A percentile compares a stretch with the other conserved stretches of the same genome.
Evolutionary conservation across 2,888 invertebrate genomes (phyloP).

Genomic region (Nebria brevicollis): DNA sequence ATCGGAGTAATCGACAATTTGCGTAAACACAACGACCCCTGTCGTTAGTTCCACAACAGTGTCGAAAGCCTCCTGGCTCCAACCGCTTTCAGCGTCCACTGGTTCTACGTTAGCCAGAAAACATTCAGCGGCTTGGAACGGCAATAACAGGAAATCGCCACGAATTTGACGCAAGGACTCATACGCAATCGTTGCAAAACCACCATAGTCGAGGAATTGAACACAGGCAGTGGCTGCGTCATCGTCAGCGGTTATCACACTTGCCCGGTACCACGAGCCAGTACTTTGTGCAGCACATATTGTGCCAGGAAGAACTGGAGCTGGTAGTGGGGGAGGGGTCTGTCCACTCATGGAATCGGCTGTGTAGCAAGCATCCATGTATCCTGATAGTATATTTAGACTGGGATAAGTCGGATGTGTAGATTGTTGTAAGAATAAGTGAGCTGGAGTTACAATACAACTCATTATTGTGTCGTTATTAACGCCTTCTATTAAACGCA

Average conservation of each 20-base stretch:
- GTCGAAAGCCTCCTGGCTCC: constrained; percentile 81
- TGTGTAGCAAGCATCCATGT: constrained; percentile 83
- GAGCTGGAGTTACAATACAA: constrained; percentile 85
- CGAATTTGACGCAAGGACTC: constrained; percentile 89
- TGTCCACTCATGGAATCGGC: constrained; percentile 60
- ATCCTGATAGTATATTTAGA: constrained; percentile 80
- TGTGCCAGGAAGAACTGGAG: constrained; percentile 28
- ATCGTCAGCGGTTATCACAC: constrained; percentile 69
- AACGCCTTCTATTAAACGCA: constrained; percentile 83
- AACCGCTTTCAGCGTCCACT: constrained; percentile 68
- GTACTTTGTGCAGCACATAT: constrained; percentile 89
- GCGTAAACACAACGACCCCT: constrained; percentile 87
- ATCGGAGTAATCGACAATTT: constrained; percentile 85
- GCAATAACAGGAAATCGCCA: constrained; percentile 91
- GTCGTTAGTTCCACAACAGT: constrained; percentile 83
- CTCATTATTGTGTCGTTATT: constrained; percentile 93
- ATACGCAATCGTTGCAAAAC: constrained; percentile 83
- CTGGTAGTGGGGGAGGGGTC: constrained; percentile 81
- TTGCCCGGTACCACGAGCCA: constrained; percentile 90
- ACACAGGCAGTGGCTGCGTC: constrained; percentile 71
- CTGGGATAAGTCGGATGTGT: constrained; percentile 93
- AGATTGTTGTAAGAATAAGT: constrained; percentile 95
- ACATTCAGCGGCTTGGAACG: constrained; percentile 98
- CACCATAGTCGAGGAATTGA: constrained; percentile 95
- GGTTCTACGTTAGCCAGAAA: constrained; percentile 90